Conservation (phyloP, 2,888 invertebrate genomes). For the Patella caerulea region DNA sequence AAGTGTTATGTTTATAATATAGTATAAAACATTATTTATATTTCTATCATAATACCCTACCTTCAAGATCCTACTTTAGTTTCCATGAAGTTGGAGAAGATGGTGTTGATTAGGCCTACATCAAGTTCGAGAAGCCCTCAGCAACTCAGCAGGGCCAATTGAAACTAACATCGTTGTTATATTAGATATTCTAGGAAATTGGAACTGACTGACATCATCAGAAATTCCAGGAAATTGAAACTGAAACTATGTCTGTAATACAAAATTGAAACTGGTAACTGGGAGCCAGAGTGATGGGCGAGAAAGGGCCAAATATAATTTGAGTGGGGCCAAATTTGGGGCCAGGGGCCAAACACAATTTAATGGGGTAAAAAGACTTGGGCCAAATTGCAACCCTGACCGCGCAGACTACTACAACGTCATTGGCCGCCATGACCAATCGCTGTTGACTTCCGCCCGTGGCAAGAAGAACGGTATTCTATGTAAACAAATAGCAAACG, state of each 20-base stretch:
- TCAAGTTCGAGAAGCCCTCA: slow-evolving; percentile 13
- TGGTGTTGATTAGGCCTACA: slow-evolving; percentile 11
- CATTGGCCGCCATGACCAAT: too few species aligned
- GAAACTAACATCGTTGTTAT: too few species aligned
- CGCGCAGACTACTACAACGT: too few species aligned
- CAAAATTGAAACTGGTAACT: slow-evolving; percentile 14
- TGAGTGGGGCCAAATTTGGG: slow-evolving; percentile 16
- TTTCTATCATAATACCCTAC: slow-evolving; percentile 17
- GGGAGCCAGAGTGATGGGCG: neutral
- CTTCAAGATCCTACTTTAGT: slow-evolving; percentile 16
- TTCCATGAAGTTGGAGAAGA: slow-evolving; percentile 16
- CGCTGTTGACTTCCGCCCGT: too few species aligned
- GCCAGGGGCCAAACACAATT: slow-evolving; percentile 16
- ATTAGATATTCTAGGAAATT: too few species aligned
- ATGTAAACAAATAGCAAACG: too few species aligned
- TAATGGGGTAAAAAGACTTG: slow-evolving; percentile 13
- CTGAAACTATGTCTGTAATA: slow-evolving; percentile 17
- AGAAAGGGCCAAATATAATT: slow-evolving; percentile 8
- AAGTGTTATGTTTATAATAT: slow-evolving; percentile 14
- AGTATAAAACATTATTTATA: slow-evolving; percentile 11
- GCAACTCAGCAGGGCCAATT: neutral
- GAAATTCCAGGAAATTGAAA: neutral
- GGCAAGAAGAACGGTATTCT: too few species aligned
- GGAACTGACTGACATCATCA: too few species aligned
- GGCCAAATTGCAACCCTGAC: too few species aligned